Evolutionary conservation across 2,797 vertebrate species (phyloP).

Genomic region (Rhynchonycteris naso): DNA sequence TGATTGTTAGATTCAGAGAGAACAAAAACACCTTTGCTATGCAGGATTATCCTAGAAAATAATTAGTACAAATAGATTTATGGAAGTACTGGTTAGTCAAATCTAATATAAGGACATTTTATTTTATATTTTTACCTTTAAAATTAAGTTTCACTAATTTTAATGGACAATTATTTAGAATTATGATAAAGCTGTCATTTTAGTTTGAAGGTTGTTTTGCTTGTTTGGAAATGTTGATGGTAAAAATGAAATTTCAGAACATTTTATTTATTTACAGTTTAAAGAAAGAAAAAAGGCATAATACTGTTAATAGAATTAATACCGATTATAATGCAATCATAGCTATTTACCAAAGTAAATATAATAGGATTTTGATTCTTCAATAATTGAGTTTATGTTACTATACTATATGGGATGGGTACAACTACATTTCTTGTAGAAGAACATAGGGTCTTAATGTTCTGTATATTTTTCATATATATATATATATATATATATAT

Average conservation of each 20-base stretch:
- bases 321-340: background rate
- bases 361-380: background rate
- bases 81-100: slow-evolving; percentile 36
- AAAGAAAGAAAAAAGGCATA: background rate
- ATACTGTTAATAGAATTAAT: background rate
- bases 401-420: background rate
- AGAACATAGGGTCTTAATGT: background rate
- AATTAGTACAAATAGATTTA: slow-evolving; percentile 31
- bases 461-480: background rate
- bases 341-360: background rate
- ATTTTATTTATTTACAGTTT: background rate
- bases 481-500: no score
- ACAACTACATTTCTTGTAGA: background rate
- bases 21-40: slow-evolving; percentile 49
- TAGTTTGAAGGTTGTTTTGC: background rate
- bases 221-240: background rate
- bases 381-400: background rate
- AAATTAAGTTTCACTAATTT: slow-evolving; percentile 31
- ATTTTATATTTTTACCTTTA: slow-evolving; percentile 53
- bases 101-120: background rate
- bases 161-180: slow-evolving; percentile 1
- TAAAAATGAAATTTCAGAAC: slow-evolving; percentile 32
- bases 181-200: background rate
- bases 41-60: slow-evolving; percentile 47
- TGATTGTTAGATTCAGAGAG: slow-evolving; percentile 60